Conservation (phyloP, 2,113 vertebrate genomes). For the Dascyllus trimaculatus region DNA sequence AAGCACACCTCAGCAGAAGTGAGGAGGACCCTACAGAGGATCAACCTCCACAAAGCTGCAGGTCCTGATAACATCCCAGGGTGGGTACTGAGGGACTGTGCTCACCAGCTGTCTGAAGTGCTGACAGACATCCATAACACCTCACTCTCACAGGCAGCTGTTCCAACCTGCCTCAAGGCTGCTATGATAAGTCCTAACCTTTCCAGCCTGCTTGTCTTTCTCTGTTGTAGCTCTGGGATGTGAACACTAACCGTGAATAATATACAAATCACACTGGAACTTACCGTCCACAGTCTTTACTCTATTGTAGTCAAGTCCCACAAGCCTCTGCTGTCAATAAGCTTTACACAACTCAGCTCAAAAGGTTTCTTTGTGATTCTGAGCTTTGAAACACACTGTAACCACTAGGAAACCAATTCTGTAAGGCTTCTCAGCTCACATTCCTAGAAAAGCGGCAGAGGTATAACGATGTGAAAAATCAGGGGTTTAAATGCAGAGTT, state of each 20-base stretch:
- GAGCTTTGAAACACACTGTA: slow-evolving; percentile 48
- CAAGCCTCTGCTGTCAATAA: slow-evolving; percentile 18
- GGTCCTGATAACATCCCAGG: too few species aligned
- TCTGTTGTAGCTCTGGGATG: slow-evolving; percentile 33
- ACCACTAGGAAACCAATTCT: slow-evolving; percentile 28
- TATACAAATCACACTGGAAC: slow-evolving; percentile 20
- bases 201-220: slow-evolving; percentile 13
- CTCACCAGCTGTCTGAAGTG: too few species aligned
- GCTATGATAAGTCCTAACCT: slow-evolving; percentile 47
- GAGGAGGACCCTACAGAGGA: too few species aligned
- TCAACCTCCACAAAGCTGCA: too few species aligned
- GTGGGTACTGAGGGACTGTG: too few species aligned
- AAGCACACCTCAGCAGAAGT: too few species aligned
- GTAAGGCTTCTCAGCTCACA: slow-evolving; percentile 31
- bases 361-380: slow-evolving; percentile 17
- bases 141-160: too few species aligned
- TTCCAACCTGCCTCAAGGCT: too few species aligned
- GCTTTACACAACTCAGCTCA: slow-evolving; percentile 45
- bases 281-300: slow-evolving; percentile 8
- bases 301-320: slow-evolving; percentile 10
- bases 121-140: too few species aligned
- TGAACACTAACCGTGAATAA: slow-evolving; percentile 40
- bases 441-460: slow-evolving; percentile 7
- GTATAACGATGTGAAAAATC: slow-evolving; percentile 57
- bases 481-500: slow-evolving; percentile 54